phyloP scores from a whole-genome alignment of 1,140 invertebrate species.

The Paraescarpia echinospica region DNA sequence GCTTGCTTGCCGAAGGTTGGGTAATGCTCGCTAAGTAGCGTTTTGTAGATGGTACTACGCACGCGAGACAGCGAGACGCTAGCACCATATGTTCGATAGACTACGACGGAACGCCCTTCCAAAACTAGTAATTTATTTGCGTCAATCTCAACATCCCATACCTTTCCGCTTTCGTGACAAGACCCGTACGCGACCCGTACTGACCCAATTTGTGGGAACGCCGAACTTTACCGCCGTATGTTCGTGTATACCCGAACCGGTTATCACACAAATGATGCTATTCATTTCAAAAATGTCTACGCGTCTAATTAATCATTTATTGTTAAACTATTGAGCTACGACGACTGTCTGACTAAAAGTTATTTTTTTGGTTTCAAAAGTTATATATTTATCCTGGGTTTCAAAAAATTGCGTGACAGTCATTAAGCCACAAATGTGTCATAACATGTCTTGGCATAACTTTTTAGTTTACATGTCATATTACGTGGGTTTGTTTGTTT shows the following conservation, averaged over 20 bases:
- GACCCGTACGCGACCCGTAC: not conserved
- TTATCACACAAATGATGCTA: not conserved
- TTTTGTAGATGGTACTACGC: not conserved
- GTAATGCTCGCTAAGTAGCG: not conserved
- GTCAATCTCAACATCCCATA: not conserved
- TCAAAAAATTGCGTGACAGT: too few relatives aligned
- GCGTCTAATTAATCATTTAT: too few relatives aligned
- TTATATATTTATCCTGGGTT: too few relatives aligned
- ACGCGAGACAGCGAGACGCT: not conserved
- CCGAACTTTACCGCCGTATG: not conserved
- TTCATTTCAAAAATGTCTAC: too few relatives aligned
- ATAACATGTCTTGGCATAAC: too few relatives aligned
- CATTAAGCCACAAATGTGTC: too few relatives aligned
- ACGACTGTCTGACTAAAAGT: too few relatives aligned
- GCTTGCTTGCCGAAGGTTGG: not conserved
- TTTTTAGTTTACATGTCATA: too few relatives aligned
- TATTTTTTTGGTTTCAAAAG: too few relatives aligned
- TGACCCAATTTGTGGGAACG: conserved; percentile 3
- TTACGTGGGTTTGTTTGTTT: not conserved
- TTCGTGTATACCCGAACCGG: conserved; percentile 18
- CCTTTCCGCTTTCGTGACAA: not conserved
- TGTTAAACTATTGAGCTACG: too few relatives aligned
- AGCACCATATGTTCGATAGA: not conserved
- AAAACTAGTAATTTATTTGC: not conserved
- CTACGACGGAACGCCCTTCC: not conserved